These are phyloP conservation scores for Fratercula arctica DNA, from an alignment of 2,797 vertebrate genomes.

Conservation along the genomic window DNA sequence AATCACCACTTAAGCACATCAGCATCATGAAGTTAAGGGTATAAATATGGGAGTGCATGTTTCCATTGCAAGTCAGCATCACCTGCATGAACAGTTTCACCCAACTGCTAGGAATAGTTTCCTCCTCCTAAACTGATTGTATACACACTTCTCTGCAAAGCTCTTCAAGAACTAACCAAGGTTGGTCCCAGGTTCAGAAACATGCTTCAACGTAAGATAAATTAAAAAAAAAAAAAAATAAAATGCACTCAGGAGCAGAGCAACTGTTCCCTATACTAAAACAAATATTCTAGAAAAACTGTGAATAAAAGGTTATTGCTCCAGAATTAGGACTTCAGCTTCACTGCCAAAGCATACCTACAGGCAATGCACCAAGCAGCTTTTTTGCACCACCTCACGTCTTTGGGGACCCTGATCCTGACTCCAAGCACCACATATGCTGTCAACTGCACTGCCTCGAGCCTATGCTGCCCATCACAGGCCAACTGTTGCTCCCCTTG, in stretches of 20 bases:
- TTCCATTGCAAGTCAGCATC: not conserved
- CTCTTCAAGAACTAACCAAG: not conserved
- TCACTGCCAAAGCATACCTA: not conserved
- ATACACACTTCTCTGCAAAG: not conserved
- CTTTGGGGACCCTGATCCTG: not conserved
- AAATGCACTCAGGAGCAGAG: not conserved
- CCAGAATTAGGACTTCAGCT: rapidly evolving
- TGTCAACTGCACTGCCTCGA: rapidly evolving
- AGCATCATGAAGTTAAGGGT: not conserved
- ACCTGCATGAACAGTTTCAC: not conserved
- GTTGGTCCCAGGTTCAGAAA: not conserved
- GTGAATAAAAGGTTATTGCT: not conserved
- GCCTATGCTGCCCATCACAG: not conserved
- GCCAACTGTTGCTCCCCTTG: not conserved
- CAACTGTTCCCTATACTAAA: not conserved
- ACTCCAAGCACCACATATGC: not conserved
- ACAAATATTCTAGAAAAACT: not conserved
- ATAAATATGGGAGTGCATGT: not conserved
- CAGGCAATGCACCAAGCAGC: not conserved
- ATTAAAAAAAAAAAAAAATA: not conserved
- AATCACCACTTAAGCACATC: not conserved
- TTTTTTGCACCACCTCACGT: not conserved
- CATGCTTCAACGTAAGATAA: not conserved
- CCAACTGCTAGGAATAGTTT: not conserved
- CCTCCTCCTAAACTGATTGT: not conserved